Evolutionary conservation across 2,888 invertebrate species (phyloP).

Genomic region (Pollenia labialis): DNA sequence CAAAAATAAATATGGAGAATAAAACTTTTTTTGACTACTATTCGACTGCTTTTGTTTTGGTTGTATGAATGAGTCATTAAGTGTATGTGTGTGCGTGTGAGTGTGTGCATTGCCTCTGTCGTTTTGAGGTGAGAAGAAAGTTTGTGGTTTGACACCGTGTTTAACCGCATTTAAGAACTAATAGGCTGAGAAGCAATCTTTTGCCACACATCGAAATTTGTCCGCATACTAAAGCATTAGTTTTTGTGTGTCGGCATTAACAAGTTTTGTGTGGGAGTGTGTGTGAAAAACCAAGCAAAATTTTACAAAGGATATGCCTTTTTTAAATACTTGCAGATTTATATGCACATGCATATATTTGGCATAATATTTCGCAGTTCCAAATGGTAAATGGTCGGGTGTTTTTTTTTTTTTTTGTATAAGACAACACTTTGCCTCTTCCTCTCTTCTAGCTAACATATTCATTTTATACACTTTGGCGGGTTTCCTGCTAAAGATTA

Average conservation of each 20-base stretch:
- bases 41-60: neutral
- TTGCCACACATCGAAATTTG: conserved; percentile 14
- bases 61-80: no score
- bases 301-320: conserved; percentile 30
- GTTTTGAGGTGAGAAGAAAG: conserved; percentile 50
- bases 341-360: conserved; percentile 26
- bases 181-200: conserved; percentile 54
- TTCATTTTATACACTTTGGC: conserved; percentile 23
- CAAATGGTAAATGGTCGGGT: conserved; percentile 27
- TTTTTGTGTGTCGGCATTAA: neutral
- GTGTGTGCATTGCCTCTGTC: conserved; percentile 8
- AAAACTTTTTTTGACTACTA: conserved; percentile 4
- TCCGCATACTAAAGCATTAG: neutral
- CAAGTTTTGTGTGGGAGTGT: no score
- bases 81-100: neutral
- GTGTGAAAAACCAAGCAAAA: neutral
- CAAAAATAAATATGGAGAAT: conserved; percentile 15
- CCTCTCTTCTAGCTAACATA: neutral
- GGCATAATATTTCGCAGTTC: conserved; percentile 31
- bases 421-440: conserved; percentile 3
- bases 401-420: neutral
- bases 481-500: conserved; percentile 36
- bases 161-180: conserved; percentile 68
- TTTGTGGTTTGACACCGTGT: conserved; percentile 67
- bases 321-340: conserved; percentile 43